Base-by-base conservation (phyloP, 2,113 vertebrate species). In the Lutjanus erythropterus region DNA sequence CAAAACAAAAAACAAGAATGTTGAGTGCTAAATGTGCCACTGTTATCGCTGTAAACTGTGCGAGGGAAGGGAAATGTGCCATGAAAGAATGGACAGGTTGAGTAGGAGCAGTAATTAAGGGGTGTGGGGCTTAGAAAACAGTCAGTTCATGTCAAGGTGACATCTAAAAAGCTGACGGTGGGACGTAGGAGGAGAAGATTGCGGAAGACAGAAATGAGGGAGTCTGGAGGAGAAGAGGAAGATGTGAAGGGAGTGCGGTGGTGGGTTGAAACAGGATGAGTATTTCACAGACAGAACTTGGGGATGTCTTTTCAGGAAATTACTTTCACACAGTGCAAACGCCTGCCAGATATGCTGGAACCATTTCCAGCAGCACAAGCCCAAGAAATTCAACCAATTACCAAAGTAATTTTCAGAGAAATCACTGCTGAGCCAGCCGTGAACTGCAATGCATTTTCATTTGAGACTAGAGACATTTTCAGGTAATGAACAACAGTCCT, bases 251-350 rank as follows among this genome's bases (percentile, higher is more conserved):
- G 47, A 68, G 31, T 31, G 62, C 46, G 39, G 35, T 29, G 50
- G 6, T 11, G 56, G 18, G 49, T 9, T 81, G 68, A 85, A 88
- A 84, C 71, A 71, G 85, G 78, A 86, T 75, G 68, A 76, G 75
- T 81, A 72, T 83, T 89, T 89, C 66, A 68, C 78, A 87, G 72
- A 80, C 68, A 65, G 66, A 88, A 86, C 65, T 41, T 58, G 46
- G 64, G 69, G 75, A 87, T 65, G 70, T 71, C 84, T 90, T 89
- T 87, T 75, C 87, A 91, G 88, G 92, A 94, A 91, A 90, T 86
- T 27, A 69, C 85, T 91, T 89, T 86, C 60, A 78, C 86, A 89
- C 81, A 79, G 80, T 73, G 42, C 52, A 75, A 71, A 85, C 35
- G 58, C 67, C 61, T 84, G 88, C 89, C 90, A 93, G 75, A 80